These are phyloP conservation scores for Hydrophis major DNA, from an alignment of 2,797 vertebrate species.

Conservation along the genomic window DNA sequence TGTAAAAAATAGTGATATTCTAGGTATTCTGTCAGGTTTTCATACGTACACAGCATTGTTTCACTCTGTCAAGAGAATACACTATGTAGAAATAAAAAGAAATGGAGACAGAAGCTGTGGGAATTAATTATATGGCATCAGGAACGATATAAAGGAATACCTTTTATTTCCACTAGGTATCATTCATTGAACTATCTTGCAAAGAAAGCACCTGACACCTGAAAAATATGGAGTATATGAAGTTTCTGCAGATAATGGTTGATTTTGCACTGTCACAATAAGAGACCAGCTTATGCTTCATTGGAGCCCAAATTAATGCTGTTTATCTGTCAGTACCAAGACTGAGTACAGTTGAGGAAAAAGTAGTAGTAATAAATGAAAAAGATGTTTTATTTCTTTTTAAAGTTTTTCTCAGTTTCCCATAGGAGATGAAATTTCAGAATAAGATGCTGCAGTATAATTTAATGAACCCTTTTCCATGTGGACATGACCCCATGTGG, in stretches of 20 bases:
- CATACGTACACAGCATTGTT: not conserved
- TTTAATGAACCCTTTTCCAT: not conserved
- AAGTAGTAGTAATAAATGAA: not conserved
- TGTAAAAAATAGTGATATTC: slow-evolving; percentile 8
- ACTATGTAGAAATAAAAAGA: not conserved
- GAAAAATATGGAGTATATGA: not conserved
- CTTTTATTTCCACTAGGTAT: not conserved
- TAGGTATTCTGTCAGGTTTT: slow-evolving; percentile 40
- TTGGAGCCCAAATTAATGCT: not conserved
- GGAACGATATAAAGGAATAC: not conserved
- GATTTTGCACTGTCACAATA: not conserved
- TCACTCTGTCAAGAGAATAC: not conserved
- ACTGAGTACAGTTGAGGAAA: not conserved
- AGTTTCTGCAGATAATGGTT: not conserved
- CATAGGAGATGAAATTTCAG: not conserved
- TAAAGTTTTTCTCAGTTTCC: not conserved
- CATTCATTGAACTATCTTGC: slow-evolving; percentile 7
- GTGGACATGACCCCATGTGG: not conserved
- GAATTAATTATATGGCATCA: not conserved
- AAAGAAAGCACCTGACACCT: not conserved
- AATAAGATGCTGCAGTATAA: not conserved
- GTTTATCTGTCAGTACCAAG: not conserved
- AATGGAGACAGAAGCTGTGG: not conserved
- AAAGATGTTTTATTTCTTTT: not conserved
- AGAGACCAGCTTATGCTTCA: not conserved